Evolutionary conservation across 2,888 invertebrate genomes (phyloP), one percentile per base, ranked within the genome.

Genomic region (Parthenolecanium corni): DNA sequence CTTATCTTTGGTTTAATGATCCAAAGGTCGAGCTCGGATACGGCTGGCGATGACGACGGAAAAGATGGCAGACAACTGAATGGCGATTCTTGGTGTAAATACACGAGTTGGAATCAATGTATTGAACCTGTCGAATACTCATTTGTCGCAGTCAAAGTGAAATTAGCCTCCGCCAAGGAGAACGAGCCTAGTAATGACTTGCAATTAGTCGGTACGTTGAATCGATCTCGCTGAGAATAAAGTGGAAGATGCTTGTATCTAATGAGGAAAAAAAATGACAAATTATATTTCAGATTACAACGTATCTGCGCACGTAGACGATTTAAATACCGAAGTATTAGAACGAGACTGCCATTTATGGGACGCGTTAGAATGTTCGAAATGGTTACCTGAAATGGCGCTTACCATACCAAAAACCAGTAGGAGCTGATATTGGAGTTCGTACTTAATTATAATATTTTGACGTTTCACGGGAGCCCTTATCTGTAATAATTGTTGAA

Each of bases 311-410:
- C 89, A 90, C 71, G 75, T 85, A 2, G 89, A 89, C 47, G 83
- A 83, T 72, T 70, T 85, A 71, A 90, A 90, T 71, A 79, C 83
- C 67, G 89, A 89, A 68, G 78, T 82, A 57, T 77, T 86, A 47
- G 85, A 89, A 67, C 81, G 84, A 21, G 88, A 89, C 70, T 77
- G 83, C 64, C 83, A 83, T 56, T 73, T 89, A 24, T 90, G 89
- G 84, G 89, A 89, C 73, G 83, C 84, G 16, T 71, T 90, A 51
- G 89, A 89, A 72, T 80, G 84, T 65, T 88, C 88, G 0, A 86
- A 88, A 71, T 90, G 89, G 89, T 77, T 87, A 70, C 86, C 87
- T 0, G 38, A 40, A n/a, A 36, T 31, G 20, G 36, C 61, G 1
- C 57, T 57, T 16, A 31, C 21, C 18, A 31, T 25, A 1, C n/a